phyloP scores from a whole-genome alignment of 1,140 invertebrate genomes.

The Drosophila kurseongensis region DNA sequence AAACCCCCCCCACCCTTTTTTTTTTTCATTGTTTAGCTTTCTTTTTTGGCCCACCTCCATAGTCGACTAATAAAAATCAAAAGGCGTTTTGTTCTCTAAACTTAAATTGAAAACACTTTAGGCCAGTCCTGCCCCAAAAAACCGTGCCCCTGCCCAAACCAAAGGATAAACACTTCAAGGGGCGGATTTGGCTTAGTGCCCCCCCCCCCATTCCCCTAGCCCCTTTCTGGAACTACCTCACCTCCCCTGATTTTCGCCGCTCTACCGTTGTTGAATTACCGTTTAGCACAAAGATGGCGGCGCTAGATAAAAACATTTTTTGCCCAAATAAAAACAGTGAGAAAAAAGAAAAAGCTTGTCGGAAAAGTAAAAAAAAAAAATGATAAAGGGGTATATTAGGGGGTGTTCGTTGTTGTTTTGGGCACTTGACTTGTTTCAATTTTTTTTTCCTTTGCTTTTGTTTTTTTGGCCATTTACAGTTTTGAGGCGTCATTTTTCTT shows the following conservation, averaged over 20 bases:
- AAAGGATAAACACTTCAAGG: constrained; percentile 80
- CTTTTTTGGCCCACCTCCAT: neutral
- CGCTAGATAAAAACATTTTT: constrained; percentile 63
- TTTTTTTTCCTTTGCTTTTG: constrained; percentile 9
- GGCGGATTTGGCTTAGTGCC: constrained; percentile 77
- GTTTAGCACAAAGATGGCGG: constrained; percentile 81
- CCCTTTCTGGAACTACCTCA: constrained; percentile 1
- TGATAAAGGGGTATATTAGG: neutral
- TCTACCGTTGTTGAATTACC: constrained; percentile 39
- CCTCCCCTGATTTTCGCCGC: constrained; percentile 12
- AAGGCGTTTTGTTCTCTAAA: constrained; percentile 83
- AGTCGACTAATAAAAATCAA: constrained; percentile 77
- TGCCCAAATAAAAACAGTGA: constrained; percentile 44
- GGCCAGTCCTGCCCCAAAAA: constrained; percentile 38
- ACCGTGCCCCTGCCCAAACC: constrained; percentile 17
- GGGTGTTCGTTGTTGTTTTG: constrained; percentile 14
- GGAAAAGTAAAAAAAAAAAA: constrained; percentile 8
- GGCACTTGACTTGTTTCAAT: constrained; percentile 42
- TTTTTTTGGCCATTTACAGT: constrained; percentile 71
- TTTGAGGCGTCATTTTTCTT: constrained; percentile 77
- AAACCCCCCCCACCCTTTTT: too few relatives aligned
- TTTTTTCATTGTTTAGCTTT: neutral
- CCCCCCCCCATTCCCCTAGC: neutral
- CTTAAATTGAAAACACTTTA: constrained; percentile 82
- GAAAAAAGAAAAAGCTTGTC: neutral